phyloP scores from a whole-genome alignment of 2,797 vertebrate species.

The Characodon lateralis region DNA sequence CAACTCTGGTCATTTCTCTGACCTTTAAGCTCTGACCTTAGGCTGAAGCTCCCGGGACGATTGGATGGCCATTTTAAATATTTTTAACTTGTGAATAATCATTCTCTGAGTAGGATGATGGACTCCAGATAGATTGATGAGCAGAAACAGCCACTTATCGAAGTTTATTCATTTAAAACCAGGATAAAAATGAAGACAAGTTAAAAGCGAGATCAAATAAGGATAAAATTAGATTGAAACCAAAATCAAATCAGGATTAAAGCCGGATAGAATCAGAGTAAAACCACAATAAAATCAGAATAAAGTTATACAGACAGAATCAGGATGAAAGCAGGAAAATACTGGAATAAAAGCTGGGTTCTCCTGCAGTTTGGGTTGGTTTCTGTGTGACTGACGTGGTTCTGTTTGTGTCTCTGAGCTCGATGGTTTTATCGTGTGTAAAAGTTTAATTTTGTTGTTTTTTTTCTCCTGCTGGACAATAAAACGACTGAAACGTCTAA shows the following conservation, averaged over 20 bases:
- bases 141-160: not conserved
- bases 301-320: not conserved
- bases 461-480: not conserved
- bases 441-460: not conserved
- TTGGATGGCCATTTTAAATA: too few species aligned
- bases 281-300: not conserved
- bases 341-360: too few species aligned
- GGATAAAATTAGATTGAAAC: too few species aligned
- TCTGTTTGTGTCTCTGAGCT: not conserved
- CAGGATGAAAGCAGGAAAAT: too few species aligned
- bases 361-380: not conserved
- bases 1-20: too few species aligned
- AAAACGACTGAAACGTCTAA: not conserved
- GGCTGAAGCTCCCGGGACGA: too few species aligned
- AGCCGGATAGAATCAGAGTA: too few species aligned
- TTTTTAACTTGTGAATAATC: too few species aligned
- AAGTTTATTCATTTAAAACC: not conserved
- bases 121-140: not conserved
- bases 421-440: not conserved
- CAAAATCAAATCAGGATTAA: not conserved
- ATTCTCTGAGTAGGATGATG: too few species aligned
- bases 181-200: too few species aligned
- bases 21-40: too few species aligned
- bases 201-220: too few species aligned
- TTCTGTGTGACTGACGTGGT: not conserved